Evolutionary conservation across 2,797 vertebrate genomes (phyloP).

Genomic region (Naso thynnoides): DNA sequence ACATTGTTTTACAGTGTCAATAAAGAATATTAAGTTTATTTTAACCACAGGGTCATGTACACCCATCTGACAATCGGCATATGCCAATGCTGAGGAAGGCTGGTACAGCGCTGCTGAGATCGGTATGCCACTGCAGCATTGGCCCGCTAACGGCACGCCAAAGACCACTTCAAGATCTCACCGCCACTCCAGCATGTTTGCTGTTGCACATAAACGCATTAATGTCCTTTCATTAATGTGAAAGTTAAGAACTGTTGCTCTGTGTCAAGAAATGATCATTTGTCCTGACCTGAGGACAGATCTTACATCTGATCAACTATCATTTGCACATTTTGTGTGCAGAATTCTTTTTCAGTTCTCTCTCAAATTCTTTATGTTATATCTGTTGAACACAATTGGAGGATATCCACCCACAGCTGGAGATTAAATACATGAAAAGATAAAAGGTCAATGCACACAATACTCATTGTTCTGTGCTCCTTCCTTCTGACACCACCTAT

Average conservation of each 20-base stretch:
- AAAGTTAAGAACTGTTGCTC: background rate
- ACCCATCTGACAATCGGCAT: too few species aligned
- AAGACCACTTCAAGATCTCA: too few species aligned
- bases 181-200: too few species aligned
- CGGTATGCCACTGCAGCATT: too few species aligned
- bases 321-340: background rate
- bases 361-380: background rate
- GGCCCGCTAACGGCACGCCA: too few species aligned
- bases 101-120: too few species aligned
- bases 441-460: background rate
- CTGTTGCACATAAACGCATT: too few species aligned
- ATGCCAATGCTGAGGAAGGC: too few species aligned
- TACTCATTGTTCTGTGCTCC: constrained; percentile 17
- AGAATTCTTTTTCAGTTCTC: background rate
- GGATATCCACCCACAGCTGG: constrained; percentile 22
- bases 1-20: too few species aligned
- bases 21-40: too few species aligned
- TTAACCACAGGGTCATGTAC: too few species aligned
- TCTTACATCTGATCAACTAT: background rate
- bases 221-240: background rate
- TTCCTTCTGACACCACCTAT: constrained; percentile 25
- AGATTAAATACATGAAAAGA: background rate
- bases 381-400: background rate
- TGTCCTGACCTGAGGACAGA: background rate
- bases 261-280: background rate